Conservation (phyloP, 1,140 invertebrate genomes). For the Mya arenaria region DNA sequence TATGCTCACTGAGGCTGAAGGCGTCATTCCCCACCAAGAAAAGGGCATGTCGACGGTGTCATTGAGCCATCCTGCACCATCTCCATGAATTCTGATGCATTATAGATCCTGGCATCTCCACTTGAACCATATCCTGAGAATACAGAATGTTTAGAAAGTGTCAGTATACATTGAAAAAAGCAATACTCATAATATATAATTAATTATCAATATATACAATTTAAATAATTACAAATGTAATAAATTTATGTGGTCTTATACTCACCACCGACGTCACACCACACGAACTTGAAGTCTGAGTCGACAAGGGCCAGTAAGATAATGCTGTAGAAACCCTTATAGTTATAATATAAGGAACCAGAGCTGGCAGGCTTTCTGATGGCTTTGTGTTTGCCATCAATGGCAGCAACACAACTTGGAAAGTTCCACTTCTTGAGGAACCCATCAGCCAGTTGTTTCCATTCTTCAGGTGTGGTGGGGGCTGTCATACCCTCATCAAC, state of each 20-base stretch:
- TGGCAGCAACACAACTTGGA: constrained; percentile 77
- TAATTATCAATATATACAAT: constrained; percentile 1
- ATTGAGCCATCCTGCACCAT: not conserved
- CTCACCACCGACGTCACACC: constrained; percentile 76
- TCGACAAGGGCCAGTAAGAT: constrained; percentile 77
- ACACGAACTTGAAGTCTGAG: constrained; percentile 78
- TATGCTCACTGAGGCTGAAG: not conserved
- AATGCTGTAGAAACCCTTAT: constrained; percentile 76
- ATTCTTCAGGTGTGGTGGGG: too few species aligned
- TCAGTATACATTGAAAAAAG: constrained; percentile 23
- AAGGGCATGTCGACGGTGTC: constrained; percentile 71
- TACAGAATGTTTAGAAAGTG: constrained; percentile 2
- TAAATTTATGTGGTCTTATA: constrained; percentile 54
- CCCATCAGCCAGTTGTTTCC: too few species aligned
- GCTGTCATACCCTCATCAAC: too few species aligned
- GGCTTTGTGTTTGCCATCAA: constrained; percentile 81
- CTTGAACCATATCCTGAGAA: constrained; percentile 29
- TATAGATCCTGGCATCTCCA: constrained; percentile 46
- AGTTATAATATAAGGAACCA: constrained; percentile 77
- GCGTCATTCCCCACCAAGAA: not conserved
- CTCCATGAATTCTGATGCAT: constrained; percentile 31
- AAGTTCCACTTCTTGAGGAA: too few species aligned
- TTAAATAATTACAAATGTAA: constrained; percentile 66
- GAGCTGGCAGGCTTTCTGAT: constrained; percentile 74
- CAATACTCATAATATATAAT: too few species aligned